These are phyloP conservation scores for Datnioides undecimradiatus DNA, from an alignment of 2,113 vertebrate genomes.

Conservation along the genomic window DNA sequence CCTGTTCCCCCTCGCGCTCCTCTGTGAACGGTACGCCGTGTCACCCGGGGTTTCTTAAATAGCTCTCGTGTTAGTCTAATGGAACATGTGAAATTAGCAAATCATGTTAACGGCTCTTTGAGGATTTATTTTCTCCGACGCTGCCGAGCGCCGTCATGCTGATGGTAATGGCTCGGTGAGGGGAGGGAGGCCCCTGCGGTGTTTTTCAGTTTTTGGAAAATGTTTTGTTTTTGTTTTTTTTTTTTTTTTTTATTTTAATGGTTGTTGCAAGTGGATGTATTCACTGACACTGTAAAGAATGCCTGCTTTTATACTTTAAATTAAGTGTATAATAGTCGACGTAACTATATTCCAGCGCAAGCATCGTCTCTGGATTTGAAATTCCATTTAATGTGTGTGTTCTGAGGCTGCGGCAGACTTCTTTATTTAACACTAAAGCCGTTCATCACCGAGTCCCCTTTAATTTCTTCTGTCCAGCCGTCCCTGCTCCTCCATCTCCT, in stretches of 20 bases:
- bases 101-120: slow-evolving; percentile 12
- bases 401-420: slow-evolving; percentile 4
- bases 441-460: slow-evolving; percentile 27
- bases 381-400: neutral
- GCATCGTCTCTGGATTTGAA: neutral
- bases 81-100: slow-evolving; percentile 8
- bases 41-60: neutral
- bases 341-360: slow-evolving; percentile 7
- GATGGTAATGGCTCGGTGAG: neutral
- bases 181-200: slow-evolving; percentile 1
- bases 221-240: neutral
- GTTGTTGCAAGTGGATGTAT: neutral
- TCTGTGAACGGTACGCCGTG: neutral
- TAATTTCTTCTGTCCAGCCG: slow-evolving; percentile 5
- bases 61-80: slow-evolving; percentile 3
- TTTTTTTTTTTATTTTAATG: neutral
- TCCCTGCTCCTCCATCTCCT: slow-evolving; percentile 39
- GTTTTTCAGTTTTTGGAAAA: neutral
- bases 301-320: slow-evolving; percentile 46
- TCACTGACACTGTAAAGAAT: slow-evolving; percentile 42
- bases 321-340: neutral
- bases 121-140: slow-evolving; percentile 11
- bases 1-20: neutral
- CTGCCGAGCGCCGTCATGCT: neutral
- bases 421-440: slow-evolving; percentile 43